phyloP scores from a whole-genome alignment of 1,140 invertebrate species.

The Euborellia annulipes region DNA sequence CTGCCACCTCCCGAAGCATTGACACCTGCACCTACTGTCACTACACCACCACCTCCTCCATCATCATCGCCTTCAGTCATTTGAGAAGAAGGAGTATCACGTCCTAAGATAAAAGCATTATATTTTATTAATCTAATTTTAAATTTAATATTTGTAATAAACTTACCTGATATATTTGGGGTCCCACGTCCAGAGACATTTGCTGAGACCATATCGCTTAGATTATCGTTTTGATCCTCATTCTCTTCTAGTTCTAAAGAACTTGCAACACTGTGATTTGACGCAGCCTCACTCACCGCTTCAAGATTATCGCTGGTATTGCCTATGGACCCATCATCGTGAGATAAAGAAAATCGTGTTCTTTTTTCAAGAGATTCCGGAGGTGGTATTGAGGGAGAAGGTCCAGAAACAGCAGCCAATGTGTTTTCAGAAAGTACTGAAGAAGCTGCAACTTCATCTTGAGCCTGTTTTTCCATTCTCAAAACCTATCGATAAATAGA shows the following conservation, averaged over 20 bases:
- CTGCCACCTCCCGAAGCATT: slow-evolving; percentile 8
- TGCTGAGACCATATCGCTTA: slow-evolving; percentile 85
- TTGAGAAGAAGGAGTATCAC: slow-evolving; percentile 89
- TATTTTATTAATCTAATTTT: slow-evolving; percentile 8
- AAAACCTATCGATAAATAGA: too few relatives aligned
- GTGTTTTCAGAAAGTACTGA: too few relatives aligned
- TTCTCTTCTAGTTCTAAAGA: slow-evolving; percentile 72
- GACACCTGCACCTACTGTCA: slow-evolving; percentile 25
- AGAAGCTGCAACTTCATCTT: too few relatives aligned
- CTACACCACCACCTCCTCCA: slow-evolving; percentile 26
- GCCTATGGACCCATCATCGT: slow-evolving; percentile 72
- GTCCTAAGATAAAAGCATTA: slow-evolving; percentile 37
- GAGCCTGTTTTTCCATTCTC: too few relatives aligned
- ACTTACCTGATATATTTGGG: slow-evolving; percentile 80
- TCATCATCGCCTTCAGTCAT: slow-evolving; percentile 64
- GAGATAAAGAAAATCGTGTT: slow-evolving; percentile 63
- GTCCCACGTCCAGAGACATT: slow-evolving; percentile 77
- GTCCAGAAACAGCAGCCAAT: neutral
- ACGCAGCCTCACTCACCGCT: slow-evolving; percentile 85
- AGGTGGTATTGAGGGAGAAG: neutral
- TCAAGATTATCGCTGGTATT: slow-evolving; percentile 88
- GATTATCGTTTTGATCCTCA: slow-evolving; percentile 76
- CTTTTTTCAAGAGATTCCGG: slow-evolving; percentile 18
- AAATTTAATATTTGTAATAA: slow-evolving; percentile 37
- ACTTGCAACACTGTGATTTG: slow-evolving; percentile 87